phyloP scores from a whole-genome alignment of 1,140 invertebrate species.

The fruit fly (Drosophila melanogaster) region DNA sequence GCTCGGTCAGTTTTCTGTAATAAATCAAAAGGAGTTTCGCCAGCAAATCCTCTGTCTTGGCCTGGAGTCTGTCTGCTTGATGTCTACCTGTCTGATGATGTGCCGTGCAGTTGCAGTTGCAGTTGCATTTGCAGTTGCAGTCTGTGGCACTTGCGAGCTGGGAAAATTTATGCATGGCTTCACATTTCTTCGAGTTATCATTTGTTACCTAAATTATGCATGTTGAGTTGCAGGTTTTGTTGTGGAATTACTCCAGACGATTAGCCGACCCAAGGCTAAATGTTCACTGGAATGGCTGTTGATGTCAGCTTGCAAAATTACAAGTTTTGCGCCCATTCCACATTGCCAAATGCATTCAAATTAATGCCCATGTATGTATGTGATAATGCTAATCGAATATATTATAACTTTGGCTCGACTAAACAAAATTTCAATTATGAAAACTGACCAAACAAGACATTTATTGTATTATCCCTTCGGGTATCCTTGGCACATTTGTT shows the following conservation, averaged over 20 bases:
- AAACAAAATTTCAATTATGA: constrained; percentile 70
- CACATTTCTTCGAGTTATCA: constrained; percentile 83
- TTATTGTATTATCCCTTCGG: constrained; percentile 14
- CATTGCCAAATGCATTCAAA: constrained; percentile 32
- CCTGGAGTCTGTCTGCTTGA: constrained; percentile 48
- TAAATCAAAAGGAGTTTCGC: constrained; percentile 73
- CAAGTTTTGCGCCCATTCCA: constrained; percentile 13
- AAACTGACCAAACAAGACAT: constrained; percentile 55
- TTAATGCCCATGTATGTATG: constrained; percentile 24
- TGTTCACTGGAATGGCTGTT: constrained; percentile 46
- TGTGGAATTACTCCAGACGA: constrained; percentile 70
- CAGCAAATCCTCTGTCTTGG: constrained; percentile 58
- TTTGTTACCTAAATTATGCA: constrained; percentile 82
- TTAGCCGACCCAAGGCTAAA: constrained; percentile 63
- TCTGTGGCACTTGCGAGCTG: constrained; percentile 53
- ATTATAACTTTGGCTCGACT: constrained; percentile 34
- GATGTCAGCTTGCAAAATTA: constrained; percentile 56
- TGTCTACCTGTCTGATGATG: constrained; percentile 31
- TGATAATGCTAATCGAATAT: constrained; percentile 29
- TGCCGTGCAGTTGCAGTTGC: constrained; percentile 49
- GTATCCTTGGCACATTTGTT: constrained; percentile 13
- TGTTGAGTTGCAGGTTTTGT: constrained; percentile 77
- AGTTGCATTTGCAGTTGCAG: constrained; percentile 50
- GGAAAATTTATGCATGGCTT: constrained; percentile 78
- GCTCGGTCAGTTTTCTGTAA: constrained; percentile 46